phyloP scores from a whole-genome alignment of 2,797 vertebrate species.

The Sibirionetta formosa region DNA sequence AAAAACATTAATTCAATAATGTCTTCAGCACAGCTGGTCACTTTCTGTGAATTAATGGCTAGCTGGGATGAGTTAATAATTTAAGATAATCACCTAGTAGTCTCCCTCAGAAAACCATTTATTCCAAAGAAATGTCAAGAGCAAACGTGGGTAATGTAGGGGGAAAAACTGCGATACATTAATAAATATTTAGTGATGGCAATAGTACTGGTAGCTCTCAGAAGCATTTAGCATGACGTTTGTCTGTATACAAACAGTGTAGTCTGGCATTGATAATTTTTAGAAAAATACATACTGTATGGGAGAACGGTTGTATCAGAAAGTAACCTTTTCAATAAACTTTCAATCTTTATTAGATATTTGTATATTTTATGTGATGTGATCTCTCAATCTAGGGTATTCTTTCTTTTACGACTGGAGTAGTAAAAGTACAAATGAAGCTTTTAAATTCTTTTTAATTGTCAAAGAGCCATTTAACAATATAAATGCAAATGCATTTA shows the following conservation, averaged over 20 bases:
- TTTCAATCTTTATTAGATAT: not conserved
- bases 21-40: not conserved
- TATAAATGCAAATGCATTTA: not conserved
- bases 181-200: not conserved
- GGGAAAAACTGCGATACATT: not conserved
- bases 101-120: not conserved
- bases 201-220: not conserved
- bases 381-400: not conserved
- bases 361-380: not conserved
- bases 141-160: not conserved
- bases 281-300: not conserved
- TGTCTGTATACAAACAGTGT: not conserved
- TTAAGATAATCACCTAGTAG: not conserved
- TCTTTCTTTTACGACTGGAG: not conserved
- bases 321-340: not conserved
- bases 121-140: not conserved
- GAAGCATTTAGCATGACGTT: not conserved
- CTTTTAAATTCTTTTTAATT: not conserved
- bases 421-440: not conserved
- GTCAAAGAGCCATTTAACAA: not conserved
- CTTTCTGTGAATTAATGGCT: conserved; percentile 16
- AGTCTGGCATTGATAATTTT: not conserved
- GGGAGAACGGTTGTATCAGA: not conserved
- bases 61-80: not conserved
- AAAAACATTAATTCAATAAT: not conserved